Evolutionary conservation across 2,113 vertebrate genomes (phyloP).

Genomic region (Xiphias gladius): DNA sequence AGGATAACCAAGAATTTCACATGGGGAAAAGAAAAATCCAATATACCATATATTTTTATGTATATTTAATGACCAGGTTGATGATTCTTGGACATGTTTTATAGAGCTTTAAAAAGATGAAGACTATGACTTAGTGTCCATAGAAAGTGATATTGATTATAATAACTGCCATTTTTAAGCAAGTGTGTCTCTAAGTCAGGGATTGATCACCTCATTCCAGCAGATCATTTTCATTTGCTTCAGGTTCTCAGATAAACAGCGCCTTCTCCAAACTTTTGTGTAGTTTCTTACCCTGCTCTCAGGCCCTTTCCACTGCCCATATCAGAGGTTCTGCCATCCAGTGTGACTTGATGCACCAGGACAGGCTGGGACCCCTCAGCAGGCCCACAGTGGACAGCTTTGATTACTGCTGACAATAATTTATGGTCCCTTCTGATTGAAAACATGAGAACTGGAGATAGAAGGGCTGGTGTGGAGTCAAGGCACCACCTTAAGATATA

Average conservation of each 20-base stretch:
- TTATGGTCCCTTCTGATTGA: conserved; percentile 82
- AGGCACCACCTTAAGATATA: conserved; percentile 83
- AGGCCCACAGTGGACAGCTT: conserved; percentile 73
- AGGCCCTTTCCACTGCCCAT: conserved; percentile 56
- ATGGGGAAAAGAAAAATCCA: not conserved
- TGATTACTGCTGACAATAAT: conserved; percentile 85
- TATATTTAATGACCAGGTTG: not conserved
- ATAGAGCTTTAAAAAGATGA: conserved; percentile 10
- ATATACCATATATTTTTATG: not conserved
- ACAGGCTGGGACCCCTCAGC: conserved; percentile 78
- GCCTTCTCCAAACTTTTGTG: conserved; percentile 64
- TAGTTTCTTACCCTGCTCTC: conserved; percentile 43
- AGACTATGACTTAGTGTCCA: not conserved
- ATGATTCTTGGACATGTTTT: not conserved
- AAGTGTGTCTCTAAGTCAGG: conserved; percentile 4
- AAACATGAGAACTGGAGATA: conserved; percentile 75
- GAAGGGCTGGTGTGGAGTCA: conserved; percentile 61
- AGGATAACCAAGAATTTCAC: not conserved
- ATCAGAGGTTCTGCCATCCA: conserved; percentile 64
- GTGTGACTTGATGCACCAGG: conserved; percentile 76
- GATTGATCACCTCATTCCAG: conserved; percentile 11
- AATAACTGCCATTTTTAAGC: conserved; percentile 1
- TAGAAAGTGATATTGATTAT: conserved; percentile 7
- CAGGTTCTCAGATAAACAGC: conserved; percentile 52
- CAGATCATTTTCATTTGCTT: conserved; percentile 65